Base-by-base conservation (phyloP, 2,888 invertebrate species). In the Serripes groenlandicus region DNA sequence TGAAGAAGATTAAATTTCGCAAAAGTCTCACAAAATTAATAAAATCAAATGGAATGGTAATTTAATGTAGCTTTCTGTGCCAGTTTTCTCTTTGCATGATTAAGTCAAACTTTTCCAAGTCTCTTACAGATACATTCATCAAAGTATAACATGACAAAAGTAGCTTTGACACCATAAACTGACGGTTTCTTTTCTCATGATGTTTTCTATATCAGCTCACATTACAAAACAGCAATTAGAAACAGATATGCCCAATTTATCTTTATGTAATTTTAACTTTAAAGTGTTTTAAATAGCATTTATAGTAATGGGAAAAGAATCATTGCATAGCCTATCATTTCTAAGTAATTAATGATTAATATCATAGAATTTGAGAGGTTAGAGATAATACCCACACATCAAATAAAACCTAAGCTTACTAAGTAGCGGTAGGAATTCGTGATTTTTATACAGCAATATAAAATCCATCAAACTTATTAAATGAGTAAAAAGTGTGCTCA, bases 31-130 rank as follows among this genome's bases (percentile, higher is more conserved):
- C 52, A 71, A 80, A 85, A 85, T 85, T 82, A 82, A 82, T 82
- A 80, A 85, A 82, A 80, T 82, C 80, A 74, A 75, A 85, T 82
- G 35, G 77, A 85, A 82, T 56, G 34, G 82, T 81, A 71, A 80
- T 82, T 82, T 80, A 80, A 75, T 75, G 66, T 75, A 69, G 56
- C 68, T 76, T 18, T 66, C 42, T 58, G 18, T 72, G 30, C 34
- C 60, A 76, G 69, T 70, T 60, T 30, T 37, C 28, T 34, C 28
- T 62, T 26, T 62, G 26, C 62, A 30, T 62, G 34, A 62, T 62
- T 30, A 62, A n/a, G n/a, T n/a, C n/a, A n/a, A n/a, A n/a, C n/a
- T n/a, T n/a, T n/a, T n/a, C n/a, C n/a, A n/a, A n/a, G n/a, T n/a
- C n/a, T n/a, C n/a, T n/a, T n/a, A n/a, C n/a, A n/a, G n/a, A n/a